Base-by-base conservation (phyloP, 64 coral and sea anemone species). In the Stylophora pistillata region DNA sequence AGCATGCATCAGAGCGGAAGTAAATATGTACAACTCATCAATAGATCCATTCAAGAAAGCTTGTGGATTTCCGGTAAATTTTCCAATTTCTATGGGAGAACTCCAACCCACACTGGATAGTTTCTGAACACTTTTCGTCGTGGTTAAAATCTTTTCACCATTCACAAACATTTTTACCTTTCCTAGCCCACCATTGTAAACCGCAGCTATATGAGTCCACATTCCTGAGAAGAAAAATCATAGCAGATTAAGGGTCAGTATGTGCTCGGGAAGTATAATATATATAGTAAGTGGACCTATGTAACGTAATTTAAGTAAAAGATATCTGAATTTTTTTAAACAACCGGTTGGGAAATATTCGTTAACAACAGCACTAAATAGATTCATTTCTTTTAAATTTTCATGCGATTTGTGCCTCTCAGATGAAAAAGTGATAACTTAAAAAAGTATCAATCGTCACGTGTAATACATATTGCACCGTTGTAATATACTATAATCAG, bases 131-230 rank as follows among this genome's bases (percentile, higher is more conserved):
- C n/a, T 85, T 15, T 84, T 73, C 55, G 37, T 61, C 9, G 86
- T 78, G 10, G 79, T 86, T 14, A 81, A 14, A 72, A 95, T 71
- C 10, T 89, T 85, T 25, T 85, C 72, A 73, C 86, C 85, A 59
- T 92, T 76, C 62, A 92, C 78, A 79, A 89, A 92, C 23, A 95
- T 85, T 58, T 76, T 88, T 17, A 92, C 94, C 7, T 95, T 78
- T 58, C 94, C 94, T 31, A 81, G 25, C 16, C 77, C 72, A 10
- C 89, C 91, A 58, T 95, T 31, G 57, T 92, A 95, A 25, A 76
- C 74, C 20, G 86, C 86, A 9, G 89, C 54, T 27, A 95, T 72
- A 26, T 95, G 90, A 10, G 73, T 92, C 94, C 94, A 95, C 17
- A 95, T 74, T 65, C 90, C 94, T 95, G 16, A 55, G 56, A n/a